Conservation (phyloP, 1,140 invertebrate species). For the Lanistes nyassanus region DNA sequence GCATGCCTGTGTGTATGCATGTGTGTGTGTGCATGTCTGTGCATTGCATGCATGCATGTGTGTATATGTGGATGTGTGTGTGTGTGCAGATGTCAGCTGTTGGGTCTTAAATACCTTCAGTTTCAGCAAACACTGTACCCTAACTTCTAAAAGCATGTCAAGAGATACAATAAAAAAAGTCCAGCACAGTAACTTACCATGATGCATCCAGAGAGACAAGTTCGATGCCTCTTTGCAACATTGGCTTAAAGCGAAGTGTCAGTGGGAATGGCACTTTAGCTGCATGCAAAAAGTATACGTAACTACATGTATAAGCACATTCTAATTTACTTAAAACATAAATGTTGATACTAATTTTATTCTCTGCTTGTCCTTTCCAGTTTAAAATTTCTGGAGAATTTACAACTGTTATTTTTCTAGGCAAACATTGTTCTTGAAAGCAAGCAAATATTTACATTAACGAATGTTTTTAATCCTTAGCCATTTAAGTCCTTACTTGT, state of each 20-base stretch:
- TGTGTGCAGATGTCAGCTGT: not conserved
- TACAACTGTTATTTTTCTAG: too few relatives aligned
- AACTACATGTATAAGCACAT: too few relatives aligned
- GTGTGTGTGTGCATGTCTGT: not conserved
- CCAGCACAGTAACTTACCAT: constrained; percentile 73
- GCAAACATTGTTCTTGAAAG: too few relatives aligned
- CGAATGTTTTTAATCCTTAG: too few relatives aligned
- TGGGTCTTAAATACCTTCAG: not conserved
- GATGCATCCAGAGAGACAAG: constrained; percentile 94
- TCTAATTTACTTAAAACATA: too few relatives aligned
- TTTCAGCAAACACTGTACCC: too few relatives aligned
- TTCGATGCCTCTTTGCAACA: constrained; percentile 98
- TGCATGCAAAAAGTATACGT: constrained; percentile 62
- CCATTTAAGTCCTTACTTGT: constrained; percentile 81
- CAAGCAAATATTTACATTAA: too few relatives aligned
- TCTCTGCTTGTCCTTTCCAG: too few relatives aligned
- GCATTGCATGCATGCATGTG: not conserved
- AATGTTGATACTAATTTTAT: too few relatives aligned
- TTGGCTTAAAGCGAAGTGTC: constrained; percentile 97
- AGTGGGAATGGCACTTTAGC: constrained; percentile 98
- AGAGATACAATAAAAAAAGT: too few relatives aligned
- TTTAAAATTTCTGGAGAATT: too few relatives aligned
- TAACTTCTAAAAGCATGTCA: too few relatives aligned
- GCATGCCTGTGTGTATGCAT: not conserved
- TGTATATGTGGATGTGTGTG: not conserved